phyloP scores from a whole-genome alignment of 2,888 invertebrate species.

The Eristalis arbustorum region DNA sequence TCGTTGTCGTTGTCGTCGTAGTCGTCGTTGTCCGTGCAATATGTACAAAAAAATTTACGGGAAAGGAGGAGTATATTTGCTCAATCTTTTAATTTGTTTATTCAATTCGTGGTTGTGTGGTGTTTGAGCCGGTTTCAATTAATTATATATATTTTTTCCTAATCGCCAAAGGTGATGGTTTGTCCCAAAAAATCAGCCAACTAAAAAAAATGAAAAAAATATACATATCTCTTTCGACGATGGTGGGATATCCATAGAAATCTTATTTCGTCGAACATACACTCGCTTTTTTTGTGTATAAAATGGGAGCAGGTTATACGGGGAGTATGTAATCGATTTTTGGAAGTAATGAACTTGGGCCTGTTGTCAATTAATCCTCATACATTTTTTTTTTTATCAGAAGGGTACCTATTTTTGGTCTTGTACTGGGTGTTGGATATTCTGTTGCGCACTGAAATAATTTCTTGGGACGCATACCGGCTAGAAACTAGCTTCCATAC shows the following conservation, averaged over 20 bases:
- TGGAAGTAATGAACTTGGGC: conserved; percentile 10
- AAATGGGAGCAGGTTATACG: conserved; percentile 4
- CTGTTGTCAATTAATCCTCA: conserved; percentile 6
- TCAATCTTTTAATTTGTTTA: conserved; percentile 30
- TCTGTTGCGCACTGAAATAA: conserved; percentile 54
- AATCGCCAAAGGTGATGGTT: neutral
- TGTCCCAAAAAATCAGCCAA: neutral
- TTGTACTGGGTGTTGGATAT: conserved; percentile 21
- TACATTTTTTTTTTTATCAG: neutral
- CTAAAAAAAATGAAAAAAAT: neutral
- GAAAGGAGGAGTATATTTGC: neutral
- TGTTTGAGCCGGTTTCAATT: conserved; percentile 29
- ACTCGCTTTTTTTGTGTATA: neutral
- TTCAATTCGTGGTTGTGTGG: neutral
- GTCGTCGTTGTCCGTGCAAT: neutral
- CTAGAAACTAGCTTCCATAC: conserved; percentile 15
- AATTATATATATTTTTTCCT: conserved; percentile 23
- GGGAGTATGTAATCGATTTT: conserved; percentile 29
- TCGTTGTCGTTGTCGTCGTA: neutral
- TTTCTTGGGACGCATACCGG: conserved; percentile 35
- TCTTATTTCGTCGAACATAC: neutral
- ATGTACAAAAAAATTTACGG: neutral
- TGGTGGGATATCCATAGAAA: neutral
- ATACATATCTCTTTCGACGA: neutral
- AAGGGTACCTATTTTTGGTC: conserved; percentile 28